Evolutionary conservation across 2,888 invertebrate genomes (phyloP), one percentile per base, ranked within the genome.

Genomic region (Cephus sareptanus): DNA sequence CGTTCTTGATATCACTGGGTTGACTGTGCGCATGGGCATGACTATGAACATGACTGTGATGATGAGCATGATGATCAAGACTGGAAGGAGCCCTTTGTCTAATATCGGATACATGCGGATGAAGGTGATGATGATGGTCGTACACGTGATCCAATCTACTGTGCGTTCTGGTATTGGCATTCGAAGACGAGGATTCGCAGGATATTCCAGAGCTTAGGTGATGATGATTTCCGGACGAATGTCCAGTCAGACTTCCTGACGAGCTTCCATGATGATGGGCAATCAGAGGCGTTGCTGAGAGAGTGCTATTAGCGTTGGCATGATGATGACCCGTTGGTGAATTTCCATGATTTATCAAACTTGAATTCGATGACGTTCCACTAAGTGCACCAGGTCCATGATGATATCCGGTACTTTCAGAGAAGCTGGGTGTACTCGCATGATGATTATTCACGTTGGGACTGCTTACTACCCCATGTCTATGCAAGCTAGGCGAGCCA

Each of bases 201-300:
- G 90, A 90, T 74, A 88, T 85, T 1, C 89, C 89, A 12, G 89
- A 90, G 33, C 86, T 86, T 73, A 86, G 85, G 76, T 86, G 88
- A 80, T 89, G 88, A 81, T 89, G 88, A 79, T 86, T 86, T 69
- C 34, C 80, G 76, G 81, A 84, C 37, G 86, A 83, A 56, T 86
- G 85, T 31, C 85, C 84, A 11, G 83, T 82, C n/a, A 88, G 68
- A 35, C 87, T 87, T 9, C 86, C 87, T 4, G 87, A 88, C 12
- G 87, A 87, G 70, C 85, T 87, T 15, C 87, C 85, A 33, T 83
- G 88, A 76, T 88, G 87, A 76, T 87, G 87, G 13, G 84, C 83
- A 6, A 86, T 84, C 31, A 88, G 75, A 23, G 88, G 86, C 23
- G 87, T 88, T 4, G 84, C 85, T 34, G 87, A 87, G 11, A 86